Evolutionary conservation across 1,140 invertebrate species (phyloP), one percentile per base, ranked within the genome.

Genomic region (Drosophila subobscura): DNA sequence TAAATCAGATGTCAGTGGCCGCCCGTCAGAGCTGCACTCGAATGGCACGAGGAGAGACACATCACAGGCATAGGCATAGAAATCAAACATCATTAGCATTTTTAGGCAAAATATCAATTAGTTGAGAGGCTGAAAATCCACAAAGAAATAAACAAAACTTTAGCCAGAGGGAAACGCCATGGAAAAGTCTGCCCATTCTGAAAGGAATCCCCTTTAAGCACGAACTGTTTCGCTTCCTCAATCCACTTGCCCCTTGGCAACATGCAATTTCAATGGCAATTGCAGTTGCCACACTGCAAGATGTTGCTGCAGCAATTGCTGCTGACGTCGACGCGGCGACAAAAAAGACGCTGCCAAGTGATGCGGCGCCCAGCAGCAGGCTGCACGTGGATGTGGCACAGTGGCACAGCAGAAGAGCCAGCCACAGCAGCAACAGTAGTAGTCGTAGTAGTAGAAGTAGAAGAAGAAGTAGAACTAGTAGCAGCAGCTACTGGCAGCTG

Each of bases 281-380:
- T 41, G 63, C 50, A 40, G 14, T 37, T 37, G 42, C 49, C 45
- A 41, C 50, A 55, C 40, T 46, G 71, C 77, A 54, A 79, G 64
- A 80, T 80, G 66, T 70, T 70, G 66, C 66, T 53, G 54, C 22
- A 46, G 37, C 42, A 64, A 57, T 52, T 86, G 81, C 80, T 74
- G 80, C 80, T 86, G 73, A 72, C 80, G 80, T 86, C 81, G 81
- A 85, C 80, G 83, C 83, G 81, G 65, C 70, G 83, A 85, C 83
- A 77, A 85, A 85, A 85, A 85, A 86, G 65, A 86, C 81, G 81
- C 81, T 85, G 81, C 81, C 81, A 81, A 86, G 46, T 86, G 77
- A 85, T 85, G 81, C 81, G 81, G 81, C 81, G 81, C 81, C 68
- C 80, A 85, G 80, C 59, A 85, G 60, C 49, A 45, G 22, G 25